Conservation (phyloP, 2,797 vertebrate species). For the Coccyzus lansbergi region DNA sequence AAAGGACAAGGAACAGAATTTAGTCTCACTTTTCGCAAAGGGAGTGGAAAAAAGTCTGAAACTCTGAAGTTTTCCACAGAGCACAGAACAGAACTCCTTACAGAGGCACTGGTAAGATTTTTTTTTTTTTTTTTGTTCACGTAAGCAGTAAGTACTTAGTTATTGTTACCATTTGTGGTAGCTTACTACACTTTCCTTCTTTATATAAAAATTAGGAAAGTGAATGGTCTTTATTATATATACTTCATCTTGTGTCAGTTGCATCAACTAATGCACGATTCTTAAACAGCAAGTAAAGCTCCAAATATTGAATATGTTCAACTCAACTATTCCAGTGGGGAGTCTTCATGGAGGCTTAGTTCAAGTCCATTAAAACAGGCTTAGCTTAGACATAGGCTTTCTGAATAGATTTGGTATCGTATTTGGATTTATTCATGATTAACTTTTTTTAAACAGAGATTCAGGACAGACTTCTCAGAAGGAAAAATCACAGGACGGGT, state of each 20-base stretch:
- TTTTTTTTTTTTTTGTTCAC: not conserved
- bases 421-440: constrained; percentile 3
- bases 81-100: constrained; percentile 97
- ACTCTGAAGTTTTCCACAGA: constrained; percentile 99
- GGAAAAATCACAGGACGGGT: constrained; percentile 98
- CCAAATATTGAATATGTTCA: not conserved
- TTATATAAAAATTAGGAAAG: not conserved
- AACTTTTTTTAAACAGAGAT: constrained; percentile 84
- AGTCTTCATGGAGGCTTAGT: not conserved
- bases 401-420: not conserved
- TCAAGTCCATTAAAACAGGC: not conserved
- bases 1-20: constrained; percentile 98
- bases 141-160: not conserved
- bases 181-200: not conserved
- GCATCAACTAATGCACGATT: not conserved
- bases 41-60: constrained; percentile 95
- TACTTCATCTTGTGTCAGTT: not conserved
- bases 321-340: not conserved
- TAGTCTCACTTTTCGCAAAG: constrained; percentile 97
- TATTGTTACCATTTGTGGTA: not conserved
- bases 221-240: not conserved
- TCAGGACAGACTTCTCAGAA: constrained; percentile 98
- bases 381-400: not conserved
- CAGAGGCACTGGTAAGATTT: constrained; percentile 92
- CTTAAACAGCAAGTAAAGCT: not conserved